phyloP scores from a whole-genome alignment of 2,888 invertebrate genomes.

The Diploptera punctata region DNA sequence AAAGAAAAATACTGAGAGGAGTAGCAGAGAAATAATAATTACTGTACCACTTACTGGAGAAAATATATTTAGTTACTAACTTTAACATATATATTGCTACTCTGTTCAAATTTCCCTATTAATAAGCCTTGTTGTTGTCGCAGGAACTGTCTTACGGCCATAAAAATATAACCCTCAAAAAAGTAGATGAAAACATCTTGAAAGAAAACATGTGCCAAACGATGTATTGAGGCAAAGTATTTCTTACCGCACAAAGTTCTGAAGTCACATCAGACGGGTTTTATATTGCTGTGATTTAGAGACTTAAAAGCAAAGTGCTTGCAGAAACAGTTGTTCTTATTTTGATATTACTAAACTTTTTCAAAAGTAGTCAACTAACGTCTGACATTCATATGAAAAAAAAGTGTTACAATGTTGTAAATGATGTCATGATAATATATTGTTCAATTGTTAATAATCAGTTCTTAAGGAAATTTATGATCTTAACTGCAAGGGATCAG shows the following conservation, averaged over 20 bases:
- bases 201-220: slow-evolving; percentile 10
- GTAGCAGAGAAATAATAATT: neutral
- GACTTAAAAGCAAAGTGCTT: neutral
- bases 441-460: no score
- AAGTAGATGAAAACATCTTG: neutral
- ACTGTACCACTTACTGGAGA: neutral
- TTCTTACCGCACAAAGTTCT: slow-evolving; percentile 1
- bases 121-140: neutral
- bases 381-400: no score
- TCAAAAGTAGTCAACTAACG: no score
- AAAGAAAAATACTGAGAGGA: neutral
- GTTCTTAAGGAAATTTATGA: no score
- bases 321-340: neutral
- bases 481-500: no score
- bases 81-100: neutral
- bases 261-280: neutral
- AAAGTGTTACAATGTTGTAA: no score
- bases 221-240: neutral
- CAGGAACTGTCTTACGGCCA: neutral
- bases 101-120: neutral
- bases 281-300: neutral
- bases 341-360: no score
- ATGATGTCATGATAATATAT: no score
- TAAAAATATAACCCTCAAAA: neutral
- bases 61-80: neutral